These are phyloP conservation scores for Propithecus perrieri DNA, from an alignment of 2,797 vertebrate genomes.

Conservation along the genomic window DNA sequence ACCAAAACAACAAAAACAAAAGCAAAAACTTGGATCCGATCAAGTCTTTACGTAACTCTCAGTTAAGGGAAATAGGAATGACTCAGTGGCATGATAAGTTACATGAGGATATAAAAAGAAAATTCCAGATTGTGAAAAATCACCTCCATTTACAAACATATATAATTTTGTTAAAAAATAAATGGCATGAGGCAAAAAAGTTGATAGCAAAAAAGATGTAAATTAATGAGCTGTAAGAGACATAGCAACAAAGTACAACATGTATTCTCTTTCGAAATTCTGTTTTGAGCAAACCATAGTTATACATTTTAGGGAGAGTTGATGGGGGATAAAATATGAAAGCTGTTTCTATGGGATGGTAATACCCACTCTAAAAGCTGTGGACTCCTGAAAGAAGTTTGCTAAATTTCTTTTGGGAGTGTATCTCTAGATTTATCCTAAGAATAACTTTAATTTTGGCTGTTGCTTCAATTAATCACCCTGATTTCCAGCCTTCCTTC, in stretches of 20 bases:
- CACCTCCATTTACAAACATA: neutral
- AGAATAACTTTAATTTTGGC: neutral
- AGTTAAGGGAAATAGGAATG: neutral
- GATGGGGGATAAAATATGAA: neutral
- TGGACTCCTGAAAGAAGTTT: too few species aligned
- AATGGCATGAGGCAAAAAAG: neutral
- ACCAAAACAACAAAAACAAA: neutral
- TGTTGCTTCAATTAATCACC: neutral
- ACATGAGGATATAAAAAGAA: neutral
- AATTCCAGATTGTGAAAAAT: neutral
- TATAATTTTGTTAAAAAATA: neutral
- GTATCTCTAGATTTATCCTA: neutral
- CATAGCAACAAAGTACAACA: neutral
- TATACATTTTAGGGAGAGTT: neutral
- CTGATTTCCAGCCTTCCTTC: neutral
- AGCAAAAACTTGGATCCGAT: neutral
- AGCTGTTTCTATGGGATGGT: neutral
- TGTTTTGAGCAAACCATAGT: neutral
- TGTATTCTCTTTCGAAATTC: neutral
- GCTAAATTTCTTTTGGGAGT: neutral
- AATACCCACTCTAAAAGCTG: neutral
- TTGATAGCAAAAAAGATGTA: neutral
- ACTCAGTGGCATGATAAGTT: neutral
- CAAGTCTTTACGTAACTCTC: neutral
- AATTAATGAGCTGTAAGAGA: neutral